Evolutionary conservation across 2,797 vertebrate genomes (phyloP).

Genomic region (Aulostomus chinensis): DNA sequence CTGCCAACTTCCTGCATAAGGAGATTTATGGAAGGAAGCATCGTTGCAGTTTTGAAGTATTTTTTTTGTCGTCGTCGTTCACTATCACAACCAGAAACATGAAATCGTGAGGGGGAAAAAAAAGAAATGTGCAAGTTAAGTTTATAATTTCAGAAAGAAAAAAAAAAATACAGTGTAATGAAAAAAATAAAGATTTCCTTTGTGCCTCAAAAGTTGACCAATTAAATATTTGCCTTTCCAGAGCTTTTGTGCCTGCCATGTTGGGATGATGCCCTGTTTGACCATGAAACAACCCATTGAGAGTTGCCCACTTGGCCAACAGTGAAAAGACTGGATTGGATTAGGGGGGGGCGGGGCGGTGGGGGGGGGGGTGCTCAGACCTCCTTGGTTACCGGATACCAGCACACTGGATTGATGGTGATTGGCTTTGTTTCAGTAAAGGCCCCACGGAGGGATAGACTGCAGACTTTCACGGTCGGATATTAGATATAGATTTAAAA

Average conservation of each 20-base stretch:
- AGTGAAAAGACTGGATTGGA: slow-evolving; percentile 71
- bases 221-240: slow-evolving; percentile 65
- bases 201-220: slow-evolving; percentile 36
- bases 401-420: slow-evolving; percentile 58
- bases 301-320: slow-evolving; percentile 68
- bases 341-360: too few relatives aligned
- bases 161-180: background rate
- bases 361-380: slow-evolving; percentile 51
- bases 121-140: too few relatives aligned
- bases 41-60: background rate
- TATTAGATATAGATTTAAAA: slow-evolving; percentile 11
- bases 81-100: too few relatives aligned
- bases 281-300: slow-evolving; percentile 69
- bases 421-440: slow-evolving; percentile 53
- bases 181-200: slow-evolving; percentile 8
- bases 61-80: too few relatives aligned
- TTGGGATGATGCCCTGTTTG: slow-evolving; percentile 67
- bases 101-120: too few relatives aligned
- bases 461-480: background rate
- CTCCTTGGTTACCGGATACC: slow-evolving; percentile 74
- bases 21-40: background rate
- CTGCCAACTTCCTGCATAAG: background rate
- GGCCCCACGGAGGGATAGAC: slow-evolving; percentile 8
- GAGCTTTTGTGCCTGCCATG: slow-evolving; percentile 53
- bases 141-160: background rate